Base-by-base conservation (phyloP, 2,888 invertebrate species). In the Hirudinaria manillensis region DNA sequence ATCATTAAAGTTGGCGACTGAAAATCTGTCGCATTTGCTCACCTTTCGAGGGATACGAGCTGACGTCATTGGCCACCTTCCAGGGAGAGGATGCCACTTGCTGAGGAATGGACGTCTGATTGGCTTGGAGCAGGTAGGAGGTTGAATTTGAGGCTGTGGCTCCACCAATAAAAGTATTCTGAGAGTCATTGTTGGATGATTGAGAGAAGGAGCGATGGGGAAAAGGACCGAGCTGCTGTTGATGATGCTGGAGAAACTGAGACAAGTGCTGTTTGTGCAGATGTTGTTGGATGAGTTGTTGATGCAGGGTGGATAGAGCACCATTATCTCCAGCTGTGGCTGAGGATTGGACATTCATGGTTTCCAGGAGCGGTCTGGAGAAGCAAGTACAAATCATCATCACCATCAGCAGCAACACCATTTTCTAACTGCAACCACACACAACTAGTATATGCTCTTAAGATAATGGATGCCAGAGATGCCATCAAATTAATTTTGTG, bases 101-200 rank as follows among this genome's bases (percentile, higher is more conserved):
- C 51, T 51, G 24, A 16, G 67, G 72, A 36, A 24, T 61, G 92
- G 56, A 19, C 66, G 24, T 24, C 24, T 71, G 38, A 71, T 53
- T 71, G 51, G 71, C 27, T 34, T 36, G 53, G n/a, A 38, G 36
- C 45, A 27, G 45, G 51, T 45, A 38, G 24, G 53, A 36, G 68
- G 34, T 68, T 34, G 68, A 68, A 21, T 36, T 68, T 34, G 68
- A 32, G 68, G 68, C 32, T 19, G 32, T 68, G 68, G 32, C 32
- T n/a, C 68, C 32, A 68, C 3, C 68, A 29, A 29, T 34, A 21
- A 29, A 67, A 13, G 61, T 3, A 3, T 34, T n/a, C 29, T 27
- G 4, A 10, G 61, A 7, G 13, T 68, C 68, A 34, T 67, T 67
- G 19, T 32, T 34, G 19, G 68, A 68, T 1, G 19, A 45, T n/a